phyloP scores from a whole-genome alignment of 2,113 vertebrate species.

The Rhinopomastus cyanomelas region DNA sequence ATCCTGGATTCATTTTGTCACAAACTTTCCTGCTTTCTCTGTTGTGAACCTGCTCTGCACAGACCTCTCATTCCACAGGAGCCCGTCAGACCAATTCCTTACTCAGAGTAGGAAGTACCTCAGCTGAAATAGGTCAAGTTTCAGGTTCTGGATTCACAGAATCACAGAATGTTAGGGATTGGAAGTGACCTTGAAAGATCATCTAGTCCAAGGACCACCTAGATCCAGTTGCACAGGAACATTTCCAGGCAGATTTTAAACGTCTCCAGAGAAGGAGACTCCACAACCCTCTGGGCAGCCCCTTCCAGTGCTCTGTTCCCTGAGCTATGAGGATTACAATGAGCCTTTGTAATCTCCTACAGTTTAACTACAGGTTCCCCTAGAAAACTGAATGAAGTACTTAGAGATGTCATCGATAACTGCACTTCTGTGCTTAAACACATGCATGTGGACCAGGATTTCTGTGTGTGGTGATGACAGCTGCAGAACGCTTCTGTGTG shows the following conservation, averaged over 20 bases:
- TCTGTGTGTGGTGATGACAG: neutral
- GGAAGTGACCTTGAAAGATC: too few species aligned
- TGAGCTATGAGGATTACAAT: neutral
- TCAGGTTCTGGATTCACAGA: neutral
- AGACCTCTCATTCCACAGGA: neutral
- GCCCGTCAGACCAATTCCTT: neutral
- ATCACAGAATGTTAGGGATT: too few species aligned
- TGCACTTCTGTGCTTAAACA: neutral
- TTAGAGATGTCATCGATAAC: neutral
- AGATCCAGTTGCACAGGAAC: too few species aligned
- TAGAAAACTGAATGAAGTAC: neutral
- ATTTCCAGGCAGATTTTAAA: too few species aligned
- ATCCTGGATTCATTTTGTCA: neutral
- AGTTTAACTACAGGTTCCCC: neutral
- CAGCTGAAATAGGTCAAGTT: neutral
- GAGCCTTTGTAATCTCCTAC: neutral
- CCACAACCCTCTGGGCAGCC: too few species aligned
- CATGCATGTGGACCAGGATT: accelerated
- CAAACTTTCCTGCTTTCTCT: neutral
- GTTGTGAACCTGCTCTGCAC: neutral
- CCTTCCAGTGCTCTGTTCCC: too few species aligned
- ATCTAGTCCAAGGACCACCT: too few species aligned
- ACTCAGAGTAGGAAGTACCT: neutral
- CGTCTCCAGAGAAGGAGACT: too few species aligned
- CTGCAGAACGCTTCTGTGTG: neutral